Base-by-base conservation (phyloP, 92 coral and sea anemone genomes). In the Heliopora coerulea region DNA sequence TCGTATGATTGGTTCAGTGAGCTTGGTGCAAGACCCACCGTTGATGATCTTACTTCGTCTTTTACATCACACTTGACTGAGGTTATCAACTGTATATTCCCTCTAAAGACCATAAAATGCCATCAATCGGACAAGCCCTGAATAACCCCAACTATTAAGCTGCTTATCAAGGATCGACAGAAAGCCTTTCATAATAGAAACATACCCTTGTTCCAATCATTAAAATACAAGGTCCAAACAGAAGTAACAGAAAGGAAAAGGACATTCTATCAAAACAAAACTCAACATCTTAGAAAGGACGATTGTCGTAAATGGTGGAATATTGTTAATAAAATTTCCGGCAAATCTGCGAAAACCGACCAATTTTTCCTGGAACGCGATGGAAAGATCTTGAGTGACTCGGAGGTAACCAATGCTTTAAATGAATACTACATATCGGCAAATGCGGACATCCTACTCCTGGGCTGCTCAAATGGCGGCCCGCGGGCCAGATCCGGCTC, bases 381-480 rank as follows among this genome's bases (percentile, higher is more conserved):
- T 27, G 72, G 70, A 30, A 44, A 23, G 23, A 49, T 52, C 19
- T 56, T 62, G 46, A 76, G 40, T 41, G 57, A 65, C 18, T 34
- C 64, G 28, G 75, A 54, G 21, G 46, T 78, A 2, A 63, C 34
- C 24, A 77, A 62, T 29, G 35, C 44, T 13, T 42, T 73, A 37
- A 79, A 65, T 34, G 17, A 63, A 21, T 83, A 24, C 28, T 65
- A 10, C 27, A 19, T 66, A 35, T 65, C 83, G 12, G 86, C 67
- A 31, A 75, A 56, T 39, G 50, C 77, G 12, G 82, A 76, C 42
- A 75, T 81, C 18, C 81, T 37, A 42, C n/a, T n/a, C n/a, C n/a
- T n/a, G n/a, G n/a, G n/a, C n/a, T n/a, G n/a, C n/a, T n/a, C n/a
- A n/a, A n/a, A n/a, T n/a, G n/a, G n/a, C n/a, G n/a, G n/a, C n/a